phyloP scores from a whole-genome alignment of 1,140 invertebrate genomes.

The Cydia amplana region DNA sequence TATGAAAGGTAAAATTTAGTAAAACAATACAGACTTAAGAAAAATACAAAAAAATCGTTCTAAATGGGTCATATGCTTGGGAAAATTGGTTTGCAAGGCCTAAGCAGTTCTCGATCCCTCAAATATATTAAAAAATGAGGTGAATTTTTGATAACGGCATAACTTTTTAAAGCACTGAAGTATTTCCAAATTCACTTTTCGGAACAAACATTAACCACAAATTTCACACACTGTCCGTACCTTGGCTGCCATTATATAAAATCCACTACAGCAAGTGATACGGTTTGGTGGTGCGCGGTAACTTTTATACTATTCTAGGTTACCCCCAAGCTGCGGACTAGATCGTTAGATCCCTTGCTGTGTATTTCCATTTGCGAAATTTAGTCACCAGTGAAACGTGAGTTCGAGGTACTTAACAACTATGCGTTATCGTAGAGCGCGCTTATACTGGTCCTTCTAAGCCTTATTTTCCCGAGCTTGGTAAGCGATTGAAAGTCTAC shows the following conservation, averaged over 20 bases:
- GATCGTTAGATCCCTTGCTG: slow-evolving; percentile 13
- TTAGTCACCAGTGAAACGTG: not conserved
- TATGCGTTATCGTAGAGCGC: not conserved
- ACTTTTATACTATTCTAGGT: slow-evolving; percentile 66
- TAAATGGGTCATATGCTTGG: too few species aligned
- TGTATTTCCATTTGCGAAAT: not conserved
- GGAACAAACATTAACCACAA: not conserved
- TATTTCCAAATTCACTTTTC: slow-evolving; percentile 10
- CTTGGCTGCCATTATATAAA: slow-evolving; percentile 75
- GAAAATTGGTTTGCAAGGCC: too few species aligned
- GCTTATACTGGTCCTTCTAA: not conserved
- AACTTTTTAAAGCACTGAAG: not conserved
- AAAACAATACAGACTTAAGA: too few species aligned
- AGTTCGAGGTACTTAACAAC: not conserved
- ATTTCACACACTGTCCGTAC: slow-evolving; percentile 43
- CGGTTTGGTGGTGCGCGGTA: slow-evolving; percentile 50
- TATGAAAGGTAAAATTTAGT: too few species aligned
- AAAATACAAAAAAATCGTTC: too few species aligned
- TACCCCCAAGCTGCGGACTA: slow-evolving; percentile 57
- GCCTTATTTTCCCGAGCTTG: not conserved
- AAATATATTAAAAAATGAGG: not conserved
- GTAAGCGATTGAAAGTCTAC: not conserved
- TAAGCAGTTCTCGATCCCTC: not conserved
- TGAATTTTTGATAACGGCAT: not conserved
- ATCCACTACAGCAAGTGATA: slow-evolving; percentile 71